Evolutionary conservation across 2,113 vertebrate species (phyloP).

Genomic region (Gambusia affinis): DNA sequence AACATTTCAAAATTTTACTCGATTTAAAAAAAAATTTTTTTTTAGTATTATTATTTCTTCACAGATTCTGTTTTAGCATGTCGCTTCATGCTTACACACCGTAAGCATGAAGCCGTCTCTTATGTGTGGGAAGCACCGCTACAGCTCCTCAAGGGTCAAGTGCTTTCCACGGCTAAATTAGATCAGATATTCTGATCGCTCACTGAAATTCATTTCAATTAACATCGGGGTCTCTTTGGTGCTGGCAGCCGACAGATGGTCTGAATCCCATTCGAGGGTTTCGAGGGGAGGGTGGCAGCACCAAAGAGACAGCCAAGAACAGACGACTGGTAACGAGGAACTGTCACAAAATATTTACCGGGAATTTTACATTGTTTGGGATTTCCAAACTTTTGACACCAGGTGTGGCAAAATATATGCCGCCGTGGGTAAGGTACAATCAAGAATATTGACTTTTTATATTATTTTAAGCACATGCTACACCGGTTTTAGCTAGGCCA

Average conservation of each 20-base stretch:
- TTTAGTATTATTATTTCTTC: constrained; percentile 16
- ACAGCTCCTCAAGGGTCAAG: constrained; percentile 28
- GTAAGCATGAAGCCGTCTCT: too few species aligned
- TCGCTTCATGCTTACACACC: too few species aligned
- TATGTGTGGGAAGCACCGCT: neutral
- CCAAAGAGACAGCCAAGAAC: neutral
- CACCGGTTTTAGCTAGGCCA: too few species aligned
- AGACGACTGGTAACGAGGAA: neutral
- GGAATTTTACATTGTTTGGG: neutral
- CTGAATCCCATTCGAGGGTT: constrained; percentile 2
- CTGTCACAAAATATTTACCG: neutral
- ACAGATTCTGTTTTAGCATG: neutral
- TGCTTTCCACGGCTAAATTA: constrained; percentile 47
- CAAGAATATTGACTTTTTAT: too few species aligned
- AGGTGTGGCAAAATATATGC: too few species aligned
- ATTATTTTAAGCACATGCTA: too few species aligned
- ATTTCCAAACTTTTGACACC: neutral
- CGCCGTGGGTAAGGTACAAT: too few species aligned
- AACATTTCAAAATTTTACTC: constrained; percentile 11
- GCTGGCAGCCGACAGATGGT: constrained; percentile 2
- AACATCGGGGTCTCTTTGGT: constrained; percentile 34
- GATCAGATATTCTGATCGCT: constrained; percentile 56
- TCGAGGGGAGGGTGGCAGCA: neutral
- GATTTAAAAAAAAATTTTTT: neutral
- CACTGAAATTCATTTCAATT: constrained; percentile 58